Conservation (phyloP, 2,888 invertebrate species). For the Rotaria macrura region DNA sequence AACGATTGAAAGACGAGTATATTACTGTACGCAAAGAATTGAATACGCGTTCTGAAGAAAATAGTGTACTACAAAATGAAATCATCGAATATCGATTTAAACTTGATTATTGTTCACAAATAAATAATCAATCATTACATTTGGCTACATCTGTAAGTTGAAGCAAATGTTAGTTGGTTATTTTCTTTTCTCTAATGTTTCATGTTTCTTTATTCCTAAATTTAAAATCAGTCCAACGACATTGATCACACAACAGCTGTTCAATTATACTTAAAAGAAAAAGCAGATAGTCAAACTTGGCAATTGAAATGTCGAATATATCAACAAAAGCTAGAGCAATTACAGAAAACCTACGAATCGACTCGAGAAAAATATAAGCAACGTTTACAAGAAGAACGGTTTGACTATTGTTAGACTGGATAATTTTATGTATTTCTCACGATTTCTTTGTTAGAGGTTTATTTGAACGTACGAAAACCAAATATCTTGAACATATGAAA, state of each 20-base stretch:
- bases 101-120: neutral
- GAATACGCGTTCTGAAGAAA: neutral
- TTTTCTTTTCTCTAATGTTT: too few species aligned
- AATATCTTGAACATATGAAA: neutral
- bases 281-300: neutral
- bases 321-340: neutral
- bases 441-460: neutral
- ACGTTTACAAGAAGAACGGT: constrained; percentile 16
- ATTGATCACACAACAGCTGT: neutral
- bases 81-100: neutral
- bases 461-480: neutral
- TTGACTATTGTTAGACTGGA: too few species aligned
- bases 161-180: neutral
- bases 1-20: neutral
- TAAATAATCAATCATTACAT: neutral
- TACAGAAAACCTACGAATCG: neutral
- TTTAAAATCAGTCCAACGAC: neutral
- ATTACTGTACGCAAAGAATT: neutral
- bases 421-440: too few species aligned
- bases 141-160: neutral
- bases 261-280: constrained; percentile 21
- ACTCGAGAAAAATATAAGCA: neutral
- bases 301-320: neutral
- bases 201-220: too few species aligned
- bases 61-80: neutral